Evolutionary conservation across 2,888 invertebrate species (phyloP), one percentile per base, ranked within the genome.

Genomic region (Watsonalla binaria): DNA sequence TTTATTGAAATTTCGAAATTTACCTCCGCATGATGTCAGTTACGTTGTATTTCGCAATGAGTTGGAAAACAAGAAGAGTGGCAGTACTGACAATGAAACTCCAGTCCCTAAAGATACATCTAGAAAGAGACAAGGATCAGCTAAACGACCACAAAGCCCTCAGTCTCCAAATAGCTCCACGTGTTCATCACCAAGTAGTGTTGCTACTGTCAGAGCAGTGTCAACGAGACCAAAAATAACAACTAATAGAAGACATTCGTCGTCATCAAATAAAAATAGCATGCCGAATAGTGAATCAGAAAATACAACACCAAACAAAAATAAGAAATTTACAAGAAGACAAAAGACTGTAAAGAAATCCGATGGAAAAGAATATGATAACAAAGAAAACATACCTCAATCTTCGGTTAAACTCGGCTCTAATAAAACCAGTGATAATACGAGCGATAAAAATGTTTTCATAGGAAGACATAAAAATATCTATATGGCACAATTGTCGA

Each of bases 331-430:
- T 35, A 60, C 66, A 15, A 82, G 79, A 68, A 75, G 69, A 52
- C 58, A 55, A 37, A 78, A 77, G 65, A 61, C 37, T 47, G 57
- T 55, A 6, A 78, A 78, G 60, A 78, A 72, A 47, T 2, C 58
- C 0, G 66, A 72, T 34, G 65, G 56, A 5, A 75, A 69, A 60
- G 57, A 61, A 52, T 61, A 60, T 47, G 70, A 71, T 49, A 77
- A 86, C 54, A 86, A 85, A 66, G 86, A 87, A 73, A 86, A 86
- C 56, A 55, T 80, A 49, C 82, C 86, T 7, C 74, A 79, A 60
- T 68, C 75, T 11, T 78, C 84, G 6, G 65, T 68, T 57, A 71
- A 68, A 61, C 65, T 51, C 51, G 70, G 62, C 53, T 51, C 51
- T 8, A 69, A 53, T 57, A 75, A 65, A 60, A 66, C 67, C 15